Conservation (phyloP, 2,797 vertebrate genomes). For the Lates japonicus region DNA sequence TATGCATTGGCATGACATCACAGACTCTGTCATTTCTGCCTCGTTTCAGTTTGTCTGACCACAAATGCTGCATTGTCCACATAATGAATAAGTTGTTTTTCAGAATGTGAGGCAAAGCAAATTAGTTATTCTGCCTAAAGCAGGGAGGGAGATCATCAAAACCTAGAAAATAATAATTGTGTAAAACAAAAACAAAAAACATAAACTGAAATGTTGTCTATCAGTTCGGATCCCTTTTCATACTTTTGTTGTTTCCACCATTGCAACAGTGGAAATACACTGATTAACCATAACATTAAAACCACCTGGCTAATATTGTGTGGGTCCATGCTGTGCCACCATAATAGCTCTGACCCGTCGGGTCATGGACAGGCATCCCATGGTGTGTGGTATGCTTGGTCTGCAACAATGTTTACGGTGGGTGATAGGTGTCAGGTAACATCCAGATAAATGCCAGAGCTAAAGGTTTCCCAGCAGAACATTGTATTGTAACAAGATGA, state of each 20-base stretch:
- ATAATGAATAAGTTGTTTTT: slow-evolving; percentile 8
- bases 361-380: no score
- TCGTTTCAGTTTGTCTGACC: slow-evolving; percentile 30
- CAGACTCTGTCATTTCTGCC: slow-evolving; percentile 23
- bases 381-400: no score
- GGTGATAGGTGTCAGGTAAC: no score
- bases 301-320: no score
- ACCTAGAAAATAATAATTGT: slow-evolving; percentile 25
- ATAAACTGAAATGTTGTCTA: not conserved
- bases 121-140: slow-evolving; percentile 22
- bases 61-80: slow-evolving; percentile 28
- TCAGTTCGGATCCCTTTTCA: not conserved
- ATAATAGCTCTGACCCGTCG: no score
- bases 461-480: no score
- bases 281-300: no score
- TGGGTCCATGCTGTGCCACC: no score
- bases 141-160: slow-evolving; percentile 18
- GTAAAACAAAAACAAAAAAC: not conserved
- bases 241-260: not conserved
- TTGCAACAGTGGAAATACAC: not conserved
- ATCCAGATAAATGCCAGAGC: no score
- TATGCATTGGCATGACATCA: slow-evolving; percentile 41
- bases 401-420: no score
- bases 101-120: slow-evolving; percentile 16
- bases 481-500: no score